phyloP scores from a whole-genome alignment of 2,113 vertebrate genomes.

The Neotoma lepida region DNA sequence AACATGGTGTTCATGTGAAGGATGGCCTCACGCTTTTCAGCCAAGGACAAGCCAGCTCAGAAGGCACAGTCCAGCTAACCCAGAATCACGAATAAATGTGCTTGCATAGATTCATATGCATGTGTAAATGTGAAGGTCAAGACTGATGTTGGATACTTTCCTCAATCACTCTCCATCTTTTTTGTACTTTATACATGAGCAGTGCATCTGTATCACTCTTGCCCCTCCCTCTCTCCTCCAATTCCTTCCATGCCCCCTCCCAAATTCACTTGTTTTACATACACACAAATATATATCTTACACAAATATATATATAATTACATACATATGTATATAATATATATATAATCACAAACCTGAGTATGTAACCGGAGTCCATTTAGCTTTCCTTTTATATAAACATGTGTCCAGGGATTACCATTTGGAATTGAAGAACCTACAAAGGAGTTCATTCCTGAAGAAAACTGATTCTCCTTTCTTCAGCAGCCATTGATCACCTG shows the following conservation, averaged over 20 bases:
- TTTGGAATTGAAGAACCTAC: not conserved
- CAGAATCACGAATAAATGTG: not conserved
- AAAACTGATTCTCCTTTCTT: not conserved
- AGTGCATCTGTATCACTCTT: not conserved
- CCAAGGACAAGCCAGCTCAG: not conserved
- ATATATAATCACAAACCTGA: not conserved
- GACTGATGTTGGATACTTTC: not conserved
- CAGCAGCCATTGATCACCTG: not conserved
- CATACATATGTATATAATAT: too few relatives aligned
- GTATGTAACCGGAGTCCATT: not conserved
- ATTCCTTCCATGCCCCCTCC: not conserved
- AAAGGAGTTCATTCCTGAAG: not conserved
- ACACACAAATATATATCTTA: not conserved
- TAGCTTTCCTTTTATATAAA: not conserved
- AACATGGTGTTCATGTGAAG: not conserved
- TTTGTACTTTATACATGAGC: not conserved
- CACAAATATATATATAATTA: not conserved
- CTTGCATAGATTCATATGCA: not conserved
- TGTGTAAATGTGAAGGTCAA: not conserved
- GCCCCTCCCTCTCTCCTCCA: not conserved
- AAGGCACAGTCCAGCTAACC: not conserved
- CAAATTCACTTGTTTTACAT: not conserved
- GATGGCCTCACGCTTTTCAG: not conserved
- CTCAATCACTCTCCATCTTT: not conserved
- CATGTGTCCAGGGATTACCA: not conserved